Base-by-base conservation (phyloP, 2,113 vertebrate genomes). In the Gymnarchus niloticus region DNA sequence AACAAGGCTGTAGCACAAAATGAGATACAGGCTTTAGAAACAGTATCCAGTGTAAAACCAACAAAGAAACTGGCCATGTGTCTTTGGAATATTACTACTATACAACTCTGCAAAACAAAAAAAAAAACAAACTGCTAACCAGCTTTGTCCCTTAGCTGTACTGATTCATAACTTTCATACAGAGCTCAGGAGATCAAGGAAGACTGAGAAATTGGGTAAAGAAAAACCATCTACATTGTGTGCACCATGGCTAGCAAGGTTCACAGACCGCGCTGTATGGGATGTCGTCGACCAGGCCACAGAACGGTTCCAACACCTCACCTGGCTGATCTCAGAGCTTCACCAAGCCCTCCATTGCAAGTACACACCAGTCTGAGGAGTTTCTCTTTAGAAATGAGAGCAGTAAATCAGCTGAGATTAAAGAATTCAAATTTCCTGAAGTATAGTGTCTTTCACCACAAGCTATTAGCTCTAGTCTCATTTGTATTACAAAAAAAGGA, bases 11-110 rank as follows among this genome's bases (percentile, higher is more conserved):
- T 19, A 54, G n/a, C 28, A 21, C 59, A 19, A 46, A 49, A 65
- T 80, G 49, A 51, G 51, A 76, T n/a, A 19, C 49, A 44, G 41
- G 12, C 17, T 76, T 41, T 12, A 46, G 61, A 83, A 59, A 80
- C 37, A 76, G 25, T 21, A 57, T 85, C 84, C 84, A 85, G 84
- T 85, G 84, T 73, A 57, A 56, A 77, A 85, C 73, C 73, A 84
- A 81, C 69, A 69, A 23, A 51, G 17, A 8, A 59, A 85, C 80
- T 54, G 69, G 57, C 85, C 59, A 84, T 78, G 52, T 65, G 69
- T 88, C 73, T 81, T 84, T 88, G 48, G 85, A 86, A 52, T 69
- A 84, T 56, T 84, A 76, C 48, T 84, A 84, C 44, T 86, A 41
- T 69, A 80, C 10, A 59, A 28, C n/a, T 54, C 7, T 80, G 56